These are phyloP conservation scores for Argyresthia goedartella DNA, from an alignment of 2,888 invertebrate genomes.

Conservation along the genomic window DNA sequence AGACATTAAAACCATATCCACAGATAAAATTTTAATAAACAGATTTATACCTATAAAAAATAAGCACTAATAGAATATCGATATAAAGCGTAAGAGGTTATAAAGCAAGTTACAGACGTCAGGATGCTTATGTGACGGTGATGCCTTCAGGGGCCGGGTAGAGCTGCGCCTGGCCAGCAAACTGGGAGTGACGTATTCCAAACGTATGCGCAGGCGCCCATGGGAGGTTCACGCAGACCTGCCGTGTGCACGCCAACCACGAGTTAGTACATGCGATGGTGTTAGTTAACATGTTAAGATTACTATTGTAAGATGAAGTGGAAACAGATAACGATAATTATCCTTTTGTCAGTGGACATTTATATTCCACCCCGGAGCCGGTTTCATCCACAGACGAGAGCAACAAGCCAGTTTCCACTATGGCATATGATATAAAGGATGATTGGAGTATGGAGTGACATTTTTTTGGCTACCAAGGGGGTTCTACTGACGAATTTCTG, in stretches of 20 bases:
- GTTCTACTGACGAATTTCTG: too few relatives aligned
- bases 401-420: too few relatives aligned
- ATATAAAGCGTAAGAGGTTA: background rate
- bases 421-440: too few relatives aligned
- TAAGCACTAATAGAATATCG: background rate
- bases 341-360: too few relatives aligned
- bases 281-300: background rate
- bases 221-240: conserved; percentile 69
- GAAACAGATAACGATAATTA: too few relatives aligned
- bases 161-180: conserved; percentile 66
- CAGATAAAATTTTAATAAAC: background rate
- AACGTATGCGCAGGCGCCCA: conserved; percentile 81
- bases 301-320: too few relatives aligned
- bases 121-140: conserved; percentile 32
- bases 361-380: too few relatives aligned
- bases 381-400: too few relatives aligned
- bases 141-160: conserved; percentile 54
- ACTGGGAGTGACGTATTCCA: conserved; percentile 82
- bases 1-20: background rate
- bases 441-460: too few relatives aligned
- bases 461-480: too few relatives aligned
- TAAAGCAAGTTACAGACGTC: conserved; percentile 30
- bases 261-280: conserved; percentile 19
- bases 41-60: background rate
- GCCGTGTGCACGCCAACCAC: conserved; percentile 27